phyloP scores from a whole-genome alignment of 2,888 invertebrate genomes.

The Spodoptera picta region DNA sequence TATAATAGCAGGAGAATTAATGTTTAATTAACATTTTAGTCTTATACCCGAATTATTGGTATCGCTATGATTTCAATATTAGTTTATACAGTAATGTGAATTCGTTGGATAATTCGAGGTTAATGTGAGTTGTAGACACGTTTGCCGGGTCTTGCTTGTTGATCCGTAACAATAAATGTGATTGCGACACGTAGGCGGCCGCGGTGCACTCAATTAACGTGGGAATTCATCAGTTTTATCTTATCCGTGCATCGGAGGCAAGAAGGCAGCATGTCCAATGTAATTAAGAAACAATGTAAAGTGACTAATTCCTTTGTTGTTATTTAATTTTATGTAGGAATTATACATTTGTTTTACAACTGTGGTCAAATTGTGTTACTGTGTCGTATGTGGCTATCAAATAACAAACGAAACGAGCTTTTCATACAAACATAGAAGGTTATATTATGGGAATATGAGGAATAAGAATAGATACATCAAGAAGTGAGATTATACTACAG shows the following conservation, averaged over 20 bases:
- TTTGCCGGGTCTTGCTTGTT: slow-evolving; percentile 48
- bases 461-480: no score
- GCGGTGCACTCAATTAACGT: slow-evolving; percentile 69
- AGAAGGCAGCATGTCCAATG: slow-evolving; percentile 57
- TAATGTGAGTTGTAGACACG: slow-evolving; percentile 49
- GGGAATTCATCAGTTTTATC: slow-evolving; percentile 70
- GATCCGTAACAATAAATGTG: slow-evolving; percentile 61
- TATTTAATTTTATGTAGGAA: slow-evolving; percentile 62
- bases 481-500: not conserved
- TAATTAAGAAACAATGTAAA: slow-evolving; percentile 62
- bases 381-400: slow-evolving; percentile 41
- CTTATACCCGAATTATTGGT: slow-evolving; percentile 32
- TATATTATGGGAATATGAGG: no score
- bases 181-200: slow-evolving; percentile 62
- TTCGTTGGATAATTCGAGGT: slow-evolving; percentile 46
- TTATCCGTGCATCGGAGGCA: slow-evolving; percentile 55
- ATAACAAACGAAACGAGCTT: slow-evolving; percentile 10
- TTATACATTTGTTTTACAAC: slow-evolving; percentile 48
- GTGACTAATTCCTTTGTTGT: slow-evolving; percentile 65
- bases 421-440: no score
- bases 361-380: slow-evolving; percentile 47
- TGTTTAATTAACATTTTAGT: slow-evolving; percentile 46
- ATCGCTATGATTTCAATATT: slow-evolving; percentile 45
- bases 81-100: slow-evolving; percentile 40
- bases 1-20: slow-evolving; percentile 20